phyloP scores from a whole-genome alignment of 2,888 invertebrate genomes.

The Unio delphinus region DNA sequence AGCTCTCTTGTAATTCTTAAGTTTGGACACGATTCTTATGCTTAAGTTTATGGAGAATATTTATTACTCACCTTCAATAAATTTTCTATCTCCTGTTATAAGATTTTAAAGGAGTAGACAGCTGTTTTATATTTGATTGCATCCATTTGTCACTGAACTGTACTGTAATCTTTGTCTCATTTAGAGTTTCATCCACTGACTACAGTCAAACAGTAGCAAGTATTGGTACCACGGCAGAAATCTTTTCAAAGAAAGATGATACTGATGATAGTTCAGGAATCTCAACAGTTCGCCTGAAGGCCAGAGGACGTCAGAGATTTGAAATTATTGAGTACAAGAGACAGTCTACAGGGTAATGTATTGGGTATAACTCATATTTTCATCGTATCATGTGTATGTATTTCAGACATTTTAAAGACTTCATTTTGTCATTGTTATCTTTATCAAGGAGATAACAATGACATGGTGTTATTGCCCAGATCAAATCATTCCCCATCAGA shows the following conservation, averaged over 20 bases:
- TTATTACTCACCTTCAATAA: too few relatives aligned
- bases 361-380: neutral
- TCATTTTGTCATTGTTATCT: neutral
- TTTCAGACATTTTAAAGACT: neutral
- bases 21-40: too few relatives aligned
- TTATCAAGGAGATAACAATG: too few relatives aligned
- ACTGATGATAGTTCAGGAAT: slow-evolving; percentile 73
- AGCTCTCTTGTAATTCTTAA: too few relatives aligned
- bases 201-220: slow-evolving; percentile 65
- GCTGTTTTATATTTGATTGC: too few relatives aligned
- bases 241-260: slow-evolving; percentile 76
- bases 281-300: slow-evolving; percentile 77
- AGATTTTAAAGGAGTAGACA: too few relatives aligned
- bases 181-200: slow-evolving; percentile 17
- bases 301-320: slow-evolving; percentile 85
- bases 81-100: too few relatives aligned
- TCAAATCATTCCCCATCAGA: too few relatives aligned
- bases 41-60: too few relatives aligned
- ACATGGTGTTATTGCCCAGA: too few relatives aligned
- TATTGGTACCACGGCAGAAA: slow-evolving; percentile 79
- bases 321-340: slow-evolving; percentile 74
- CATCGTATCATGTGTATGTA: neutral
- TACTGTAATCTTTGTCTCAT: too few relatives aligned
- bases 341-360: slow-evolving; percentile 71
- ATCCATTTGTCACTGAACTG: too few relatives aligned